phyloP scores from a whole-genome alignment of 2,888 invertebrate species.

The Hecatera dysodea region DNA sequence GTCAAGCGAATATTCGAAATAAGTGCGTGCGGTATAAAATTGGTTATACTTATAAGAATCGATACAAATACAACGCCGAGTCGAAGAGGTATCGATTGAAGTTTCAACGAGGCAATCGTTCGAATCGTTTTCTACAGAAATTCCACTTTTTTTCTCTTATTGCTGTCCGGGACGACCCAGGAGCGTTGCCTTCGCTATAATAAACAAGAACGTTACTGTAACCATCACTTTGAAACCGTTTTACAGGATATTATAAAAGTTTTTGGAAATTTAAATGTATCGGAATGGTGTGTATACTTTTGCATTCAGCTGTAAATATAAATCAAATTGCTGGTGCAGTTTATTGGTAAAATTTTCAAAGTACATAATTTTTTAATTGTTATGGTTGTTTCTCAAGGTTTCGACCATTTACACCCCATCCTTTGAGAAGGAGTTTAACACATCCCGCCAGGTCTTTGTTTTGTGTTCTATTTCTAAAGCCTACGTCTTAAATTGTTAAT shows the following conservation, averaged over 20 bases:
- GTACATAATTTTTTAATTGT: no score
- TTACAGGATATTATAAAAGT: constrained; percentile 46
- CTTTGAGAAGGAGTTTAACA: no score
- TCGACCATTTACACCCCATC: no score
- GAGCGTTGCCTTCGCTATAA: constrained; percentile 86
- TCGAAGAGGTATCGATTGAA: constrained; percentile 74
- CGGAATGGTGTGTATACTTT: not conserved
- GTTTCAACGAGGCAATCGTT: constrained; percentile 81
- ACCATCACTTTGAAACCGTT: constrained; percentile 66
- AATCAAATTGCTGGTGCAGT: not conserved
- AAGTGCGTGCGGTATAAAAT: constrained; percentile 51
- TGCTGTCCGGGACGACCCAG: constrained; percentile 81
- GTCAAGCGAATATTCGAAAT: constrained; percentile 44
- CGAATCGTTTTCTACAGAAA: constrained; percentile 85
- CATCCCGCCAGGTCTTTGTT: no score
- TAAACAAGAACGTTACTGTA: constrained; percentile 78
- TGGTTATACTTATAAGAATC: constrained; percentile 59
- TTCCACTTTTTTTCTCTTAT: constrained; percentile 83
- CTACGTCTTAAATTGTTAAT: not conserved
- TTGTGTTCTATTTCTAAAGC: not conserved
- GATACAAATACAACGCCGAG: constrained; percentile 66
- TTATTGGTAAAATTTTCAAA: no score
- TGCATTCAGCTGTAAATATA: not conserved
- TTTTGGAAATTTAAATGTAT: not conserved
- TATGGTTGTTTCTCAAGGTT: no score